Conservation (phyloP, 1,140 invertebrate genomes). For the Aphelenchoides besseyi region DNA sequence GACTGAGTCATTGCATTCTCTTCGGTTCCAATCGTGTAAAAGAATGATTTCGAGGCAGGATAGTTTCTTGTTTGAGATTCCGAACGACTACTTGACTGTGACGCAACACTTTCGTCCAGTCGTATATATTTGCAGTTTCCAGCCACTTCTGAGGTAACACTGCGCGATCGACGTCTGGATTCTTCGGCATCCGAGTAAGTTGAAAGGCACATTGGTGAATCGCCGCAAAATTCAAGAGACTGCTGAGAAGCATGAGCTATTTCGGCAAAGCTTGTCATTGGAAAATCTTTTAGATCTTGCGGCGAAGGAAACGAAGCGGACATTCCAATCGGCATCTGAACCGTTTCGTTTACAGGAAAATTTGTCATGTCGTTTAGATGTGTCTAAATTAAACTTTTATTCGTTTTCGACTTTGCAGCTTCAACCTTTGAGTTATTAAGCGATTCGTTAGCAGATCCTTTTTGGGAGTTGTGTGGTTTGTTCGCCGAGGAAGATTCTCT, state of each 20-base stretch:
- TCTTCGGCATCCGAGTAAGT: constrained; percentile 26
- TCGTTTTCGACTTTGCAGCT: no score
- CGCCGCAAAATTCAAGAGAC: constrained; percentile 12
- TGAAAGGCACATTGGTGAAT: constrained; percentile 42
- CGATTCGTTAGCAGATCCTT: background rate
- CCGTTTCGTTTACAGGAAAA: background rate
- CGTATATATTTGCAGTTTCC: constrained; percentile 45
- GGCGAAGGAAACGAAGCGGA: constrained; percentile 39
- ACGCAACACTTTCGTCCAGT: constrained; percentile 30
- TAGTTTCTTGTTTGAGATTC: constrained; percentile 16
- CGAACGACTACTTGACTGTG: constrained; percentile 23
- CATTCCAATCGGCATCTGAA: constrained; percentile 38
- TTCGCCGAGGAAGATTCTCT: background rate
- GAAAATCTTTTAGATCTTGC: constrained; percentile 17
- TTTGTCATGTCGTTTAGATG: constrained; percentile 28
- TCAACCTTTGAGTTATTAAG: constrained; percentile 20
- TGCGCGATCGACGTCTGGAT: background rate
- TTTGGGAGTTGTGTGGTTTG: background rate
- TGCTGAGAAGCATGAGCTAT: constrained; percentile 33
- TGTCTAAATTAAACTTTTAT: constrained; percentile 4
- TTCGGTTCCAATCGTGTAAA: constrained; percentile 52
- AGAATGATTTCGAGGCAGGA: constrained; percentile 40
- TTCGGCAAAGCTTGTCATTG: constrained; percentile 55
- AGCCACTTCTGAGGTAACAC: constrained; percentile 6
- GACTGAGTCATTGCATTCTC: constrained; percentile 29